Evolutionary conservation across 2,888 invertebrate species (phyloP).

Genomic region (Ochlodes sylvanus): DNA sequence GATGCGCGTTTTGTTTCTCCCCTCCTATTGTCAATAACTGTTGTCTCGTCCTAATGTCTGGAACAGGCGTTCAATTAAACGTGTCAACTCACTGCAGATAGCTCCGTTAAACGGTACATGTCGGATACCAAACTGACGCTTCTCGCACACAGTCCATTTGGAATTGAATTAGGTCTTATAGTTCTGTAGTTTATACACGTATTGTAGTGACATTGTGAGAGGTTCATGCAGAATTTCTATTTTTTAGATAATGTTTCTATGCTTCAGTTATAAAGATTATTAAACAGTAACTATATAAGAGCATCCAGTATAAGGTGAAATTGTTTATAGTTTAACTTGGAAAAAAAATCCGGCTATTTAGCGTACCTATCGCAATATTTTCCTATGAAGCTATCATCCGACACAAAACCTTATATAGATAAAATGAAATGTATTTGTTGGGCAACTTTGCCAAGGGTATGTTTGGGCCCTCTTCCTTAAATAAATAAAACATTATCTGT

Average conservation of each 20-base stretch:
- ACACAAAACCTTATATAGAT: not conserved
- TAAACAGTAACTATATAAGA: no score
- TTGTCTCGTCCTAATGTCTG: slow-evolving; percentile 73
- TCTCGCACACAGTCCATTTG: slow-evolving; percentile 50
- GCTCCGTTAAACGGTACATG: slow-evolving; percentile 62
- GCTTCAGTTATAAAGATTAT: no score
- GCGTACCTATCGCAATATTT: not conserved
- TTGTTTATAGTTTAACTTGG: no score
- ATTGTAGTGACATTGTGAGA: not conserved
- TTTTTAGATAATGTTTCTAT: no score
- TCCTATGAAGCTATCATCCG: not conserved
- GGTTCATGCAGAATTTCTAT: not conserved
- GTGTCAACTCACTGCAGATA: slow-evolving; percentile 69
- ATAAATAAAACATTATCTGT: slow-evolving; percentile 34
- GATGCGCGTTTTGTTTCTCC: slow-evolving; percentile 45
- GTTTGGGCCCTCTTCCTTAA: slow-evolving; percentile 8
- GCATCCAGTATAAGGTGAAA: no score
- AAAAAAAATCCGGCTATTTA: not conserved
- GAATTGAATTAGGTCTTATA: slow-evolving; percentile 26
- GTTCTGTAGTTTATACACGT: slow-evolving; percentile 16
- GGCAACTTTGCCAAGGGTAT: not conserved
- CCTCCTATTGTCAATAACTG: slow-evolving; percentile 68
- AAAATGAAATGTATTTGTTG: not conserved
- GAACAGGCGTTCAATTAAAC: slow-evolving; percentile 78
- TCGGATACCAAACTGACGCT: slow-evolving; percentile 52